Base-by-base conservation (phyloP, 37 sponge, comb jelly and placozoan genomes). In the Lycopodina hypogea region DNA sequence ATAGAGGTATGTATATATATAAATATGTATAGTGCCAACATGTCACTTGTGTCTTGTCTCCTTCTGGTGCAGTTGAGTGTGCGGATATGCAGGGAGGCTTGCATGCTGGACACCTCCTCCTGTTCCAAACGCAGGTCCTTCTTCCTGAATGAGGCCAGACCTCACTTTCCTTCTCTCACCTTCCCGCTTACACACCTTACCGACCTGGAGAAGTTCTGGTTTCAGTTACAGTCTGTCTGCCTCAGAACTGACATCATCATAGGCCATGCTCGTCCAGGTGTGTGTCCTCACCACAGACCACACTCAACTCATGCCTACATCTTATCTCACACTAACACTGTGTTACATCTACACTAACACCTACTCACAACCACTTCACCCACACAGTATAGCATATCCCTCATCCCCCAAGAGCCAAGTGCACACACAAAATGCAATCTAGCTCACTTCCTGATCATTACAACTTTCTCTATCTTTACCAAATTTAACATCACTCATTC, bases 131-230 rank as follows among this genome's bases (percentile, higher is more conserved):
- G 87, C 0, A 71, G 64, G 11, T 78, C 83, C 61, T 90, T 86
- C 80, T 90, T 90, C 80, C 56, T 63, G 34, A 52, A 78, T 14
- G 83, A 78, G 42, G 87, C 87, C 28, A 32, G 80, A 32, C 7
- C 52, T 22, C 72, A 69, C 30, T 90, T 86, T 42, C 11, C 67
- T 12, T 4, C 22, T 0, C 29, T 86, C n/a, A 23, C 24, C 2
- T 58, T 56, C 50, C 56, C 42, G 0, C 38, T 90, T n/a, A 32
- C 19, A 28, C 53, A 62, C 39, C 36, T 83, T 36, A 48, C 19
- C 14, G 80, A 82, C 33, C 48, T 86, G 39, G 76, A 77, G 64
- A 42, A 56, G 26, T 90, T 56, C 84, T 90, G 91, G 91, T 86
- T 76, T 50, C 30, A 82, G 12, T 77, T 90, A 37, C 84, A 81